Evolutionary conservation across 1,140 invertebrate species (phyloP), one percentile per base, ranked within the genome.

Genomic region (Drosophila micromelanica): DNA sequence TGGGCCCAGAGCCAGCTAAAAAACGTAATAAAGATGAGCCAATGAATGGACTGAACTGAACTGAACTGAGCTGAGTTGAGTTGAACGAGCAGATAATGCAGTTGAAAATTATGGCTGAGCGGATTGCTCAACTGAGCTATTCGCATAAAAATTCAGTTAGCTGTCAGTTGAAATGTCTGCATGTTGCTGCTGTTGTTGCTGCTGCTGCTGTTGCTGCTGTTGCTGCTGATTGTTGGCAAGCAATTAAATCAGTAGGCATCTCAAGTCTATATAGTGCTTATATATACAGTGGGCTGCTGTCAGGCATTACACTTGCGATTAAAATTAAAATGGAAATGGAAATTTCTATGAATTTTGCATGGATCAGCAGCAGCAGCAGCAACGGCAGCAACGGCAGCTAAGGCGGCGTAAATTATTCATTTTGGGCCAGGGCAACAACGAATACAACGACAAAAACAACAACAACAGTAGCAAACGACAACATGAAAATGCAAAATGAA

Each of bases 401-500:
- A 48, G 49, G 46, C 51, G 55, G 64, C 69, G 81, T 80, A 81
- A 86, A 86, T 85, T 85, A 85, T 85, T 86, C 82, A 86, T 86
- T 85, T 85, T 86, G 69, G 77, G 77, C 79, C 63, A 65, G 57
- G 57, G 40, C 46, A 73, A 43, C 55, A 64, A 60, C 60, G 52
- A n/a, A n/a, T n/a, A n/a, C n/a, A n/a, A n/a, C n/a, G n/a, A n/a
- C n/a, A n/a, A n/a, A n/a, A 73, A 43, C 55, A 64, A 60, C 60
- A 48, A 68, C 37, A 59, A 38, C 49, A 62, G 51, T 49, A 46
- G 23, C 23, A 20, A 43, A 59, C 65, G 69, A 79, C 76, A 85
- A 79, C 67, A 84, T 85, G 77, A 80, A 84, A 84, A 84, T 85
- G 81, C 67, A 85, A 85, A 85, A 85, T 85, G 82, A 85, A 85